Evolutionary conservation across 1,140 invertebrate species (phyloP), one percentile per base, ranked within the genome.

Genomic region (Metopolophium dirhodum): DNA sequence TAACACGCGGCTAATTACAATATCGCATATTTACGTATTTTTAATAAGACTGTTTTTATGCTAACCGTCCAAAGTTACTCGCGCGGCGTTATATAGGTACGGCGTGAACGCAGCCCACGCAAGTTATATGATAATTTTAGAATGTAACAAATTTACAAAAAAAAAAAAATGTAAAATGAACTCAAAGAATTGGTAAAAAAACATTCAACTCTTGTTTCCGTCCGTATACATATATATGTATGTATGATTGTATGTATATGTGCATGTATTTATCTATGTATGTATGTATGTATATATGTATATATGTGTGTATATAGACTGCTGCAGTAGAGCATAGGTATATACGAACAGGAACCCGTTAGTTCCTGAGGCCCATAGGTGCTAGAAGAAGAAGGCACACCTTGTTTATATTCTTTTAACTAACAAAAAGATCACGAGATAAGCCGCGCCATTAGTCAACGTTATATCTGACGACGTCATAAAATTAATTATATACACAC

Each of bases 381-480:
- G 61, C 90, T 41, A 77, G 90, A 77, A 92, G 77, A 91, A 54
- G 91, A 85, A 77, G 91, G 77, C 77, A 86, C 77, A 82, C 90
- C 77, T 93, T 93, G 91, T 93, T 93, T 93, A 85, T 85, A 93
- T 93, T 93, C 77, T 93, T 93, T 93, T 86, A 93, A 93, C 91
- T 83, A 85, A 93, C 77, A 93, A 93, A 85, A 85, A 93, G 91
- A 93, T 93, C 91, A 85, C 77, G 91, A 54, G 91, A 93, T 93
- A 93, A 93, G 91, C 91, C 77, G 91, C 77, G 77, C 90, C 61
- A 83, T 92, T 83, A 93, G 82, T 85, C 91, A 83, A 93, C 91
- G 91, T 45, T 45, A 41, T 51, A 93, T 85, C 82, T 93, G 91
- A 93, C 91, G 91, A 93, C 91, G 91, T 93, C 91, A 93, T 93